Evolutionary conservation across 2,113 vertebrate genomes (phyloP).

Genomic region (Tyrannus savana): DNA sequence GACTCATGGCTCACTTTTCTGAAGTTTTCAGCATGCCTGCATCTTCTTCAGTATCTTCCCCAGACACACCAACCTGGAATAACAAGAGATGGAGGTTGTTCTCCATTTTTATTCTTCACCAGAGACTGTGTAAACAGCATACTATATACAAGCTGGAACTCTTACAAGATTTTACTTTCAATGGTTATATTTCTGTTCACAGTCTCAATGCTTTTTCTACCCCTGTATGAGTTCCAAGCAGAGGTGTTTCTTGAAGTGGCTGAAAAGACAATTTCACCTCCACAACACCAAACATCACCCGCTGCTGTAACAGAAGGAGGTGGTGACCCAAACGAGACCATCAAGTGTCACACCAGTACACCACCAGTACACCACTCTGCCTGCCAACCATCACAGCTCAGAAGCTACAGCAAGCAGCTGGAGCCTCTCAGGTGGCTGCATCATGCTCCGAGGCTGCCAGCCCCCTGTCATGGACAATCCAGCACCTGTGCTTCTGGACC

Average conservation of each 20-base stretch:
- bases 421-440: neutral
- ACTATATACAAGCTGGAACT: neutral
- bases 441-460: neutral
- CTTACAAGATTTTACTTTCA: neutral
- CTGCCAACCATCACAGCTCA: neutral
- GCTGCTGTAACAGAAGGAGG: neutral
- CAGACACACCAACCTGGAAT: slow-evolving; percentile 52
- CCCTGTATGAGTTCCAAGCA: neutral
- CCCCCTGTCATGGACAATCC: neutral
- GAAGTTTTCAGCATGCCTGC: neutral
- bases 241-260: fast-evolving
- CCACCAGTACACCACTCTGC: neutral
- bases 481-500: neutral
- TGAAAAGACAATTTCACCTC: neutral
- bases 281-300: fast-evolving
- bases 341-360: neutral
- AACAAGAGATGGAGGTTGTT: neutral
- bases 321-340: fast-evolving
- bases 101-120: neutral
- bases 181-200: neutral
- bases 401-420: neutral
- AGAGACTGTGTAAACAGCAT: neutral
- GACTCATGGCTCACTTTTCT: slow-evolving; percentile 3
- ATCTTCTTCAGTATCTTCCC: neutral
- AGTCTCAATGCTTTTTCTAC: neutral